Base-by-base conservation (phyloP, 2,888 invertebrate species). In the Nematopogon swammerdamellus region DNA sequence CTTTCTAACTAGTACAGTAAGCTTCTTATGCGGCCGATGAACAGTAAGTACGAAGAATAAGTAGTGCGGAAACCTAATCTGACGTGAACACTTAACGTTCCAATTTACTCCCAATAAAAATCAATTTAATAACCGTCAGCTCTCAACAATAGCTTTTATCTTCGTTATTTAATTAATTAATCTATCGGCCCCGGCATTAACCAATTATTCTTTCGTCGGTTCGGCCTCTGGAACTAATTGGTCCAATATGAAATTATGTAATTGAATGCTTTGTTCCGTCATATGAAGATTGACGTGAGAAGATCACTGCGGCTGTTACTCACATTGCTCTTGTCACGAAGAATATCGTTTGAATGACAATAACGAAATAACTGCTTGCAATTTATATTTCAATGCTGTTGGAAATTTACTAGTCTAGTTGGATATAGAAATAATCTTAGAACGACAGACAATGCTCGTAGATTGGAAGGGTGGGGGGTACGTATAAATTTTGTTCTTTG, bases 281-380 rank as follows among this genome's bases (percentile, higher is more conserved):
- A 63, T 66, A 75, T 76, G 70, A 63, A 67, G 73, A 79, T 68
- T 73, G 77, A 73, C 70, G 67, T 75, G 75, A 64, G 72, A 75
- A 20, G 36, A 30, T 4, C 18, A 18, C 47, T 5, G n/a, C 16
- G 4, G 10, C 6, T 19, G 16, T 16, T 19, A 14, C 46, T 19
- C 50, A 50, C n/a, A 53, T 49, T 25, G 25, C 25, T n/a, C n/a
- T n/a, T 8, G 3, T 36, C 36, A 14, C n/a, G 14, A 14, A 4
- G 8, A 14, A 4, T 3, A 36, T 36, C 36, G n/a, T 36, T 36
- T 36, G 36, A 36, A 36, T 36, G 36, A 14, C 8, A 6, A 14
- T 14, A 36, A 8, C 36, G n/a, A 14, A 25, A 25, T 25, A 14
- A 14, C 11, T 14, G 36, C 6, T 25, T 25, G 36, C 36, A 36